These are phyloP conservation scores for Aurelia aurita DNA, from an alignment of 30 jellyfish, hydroid and myxozoan genomes.

Conservation along the genomic window DNA sequence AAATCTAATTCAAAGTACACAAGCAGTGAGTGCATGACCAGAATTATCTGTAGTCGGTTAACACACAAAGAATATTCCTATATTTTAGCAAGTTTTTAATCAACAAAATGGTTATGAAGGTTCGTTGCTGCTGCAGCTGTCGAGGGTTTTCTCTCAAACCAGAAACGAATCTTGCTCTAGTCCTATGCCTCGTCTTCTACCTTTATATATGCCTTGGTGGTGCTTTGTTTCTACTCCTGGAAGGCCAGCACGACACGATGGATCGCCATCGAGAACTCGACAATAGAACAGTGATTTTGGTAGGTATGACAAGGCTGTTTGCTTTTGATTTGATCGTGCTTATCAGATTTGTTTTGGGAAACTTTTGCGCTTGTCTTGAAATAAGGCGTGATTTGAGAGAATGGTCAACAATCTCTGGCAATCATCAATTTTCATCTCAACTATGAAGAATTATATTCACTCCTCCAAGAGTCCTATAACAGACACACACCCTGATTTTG, in stretches of 20 bases:
- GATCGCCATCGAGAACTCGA: constrained; percentile 13
- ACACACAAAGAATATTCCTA: too few species aligned
- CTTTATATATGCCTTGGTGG: constrained; percentile 97
- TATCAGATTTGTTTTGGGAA: constrained; percentile 16
- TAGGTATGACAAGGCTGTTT: constrained; percentile 1
- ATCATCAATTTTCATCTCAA: neutral
- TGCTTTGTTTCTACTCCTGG: constrained; percentile 93
- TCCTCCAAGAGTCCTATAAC: too few species aligned
- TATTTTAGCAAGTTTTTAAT: too few species aligned
- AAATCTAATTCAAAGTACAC: too few species aligned
- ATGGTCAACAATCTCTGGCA: neutral
- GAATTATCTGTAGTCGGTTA: too few species aligned
- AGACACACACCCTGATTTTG: too few species aligned
- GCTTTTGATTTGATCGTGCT: neutral
- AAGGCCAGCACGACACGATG: constrained; percentile 83
- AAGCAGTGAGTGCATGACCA: too few species aligned
- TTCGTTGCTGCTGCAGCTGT: constrained; percentile 70
- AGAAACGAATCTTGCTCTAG: constrained; percentile 93
- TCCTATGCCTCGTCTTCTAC: constrained; percentile 90
- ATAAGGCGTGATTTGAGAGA: constrained; percentile 19
- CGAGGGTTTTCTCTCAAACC: constrained; percentile 84
- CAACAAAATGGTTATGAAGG: constrained; percentile 19
- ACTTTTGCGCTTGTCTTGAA: neutral
- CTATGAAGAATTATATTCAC: too few species aligned
- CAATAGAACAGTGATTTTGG: constrained; percentile 51